Conservation (phyloP, 2,888 invertebrate genomes). For the Phalera bucephala region DNA sequence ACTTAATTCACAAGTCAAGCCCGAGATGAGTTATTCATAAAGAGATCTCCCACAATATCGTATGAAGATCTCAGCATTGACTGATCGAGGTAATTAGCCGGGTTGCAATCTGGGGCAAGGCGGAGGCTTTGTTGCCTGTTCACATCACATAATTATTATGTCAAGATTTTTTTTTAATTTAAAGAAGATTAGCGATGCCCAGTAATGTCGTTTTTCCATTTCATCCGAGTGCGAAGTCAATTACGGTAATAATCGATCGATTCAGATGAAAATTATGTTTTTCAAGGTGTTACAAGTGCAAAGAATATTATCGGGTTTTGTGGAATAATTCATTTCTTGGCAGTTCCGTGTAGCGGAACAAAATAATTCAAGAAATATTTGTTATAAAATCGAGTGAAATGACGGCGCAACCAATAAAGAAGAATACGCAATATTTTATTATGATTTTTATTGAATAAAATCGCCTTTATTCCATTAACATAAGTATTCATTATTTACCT, state of each 20-base stretch:
- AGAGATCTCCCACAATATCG: conserved; percentile 39
- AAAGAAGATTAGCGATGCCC: conserved; percentile 1
- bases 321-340: no score
- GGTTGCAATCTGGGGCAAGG: conserved; percentile 46
- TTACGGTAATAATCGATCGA: not conserved
- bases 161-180: conserved; percentile 34
- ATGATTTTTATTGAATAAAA: no score
- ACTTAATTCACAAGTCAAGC: conserved; percentile 33
- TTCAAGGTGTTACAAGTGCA: no score
- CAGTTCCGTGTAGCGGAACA: no score
- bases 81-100: conserved; percentile 53
- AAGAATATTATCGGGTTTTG: no score
- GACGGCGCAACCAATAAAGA: no score
- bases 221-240: not conserved
- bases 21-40: conserved; percentile 39
- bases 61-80: conserved; percentile 60
- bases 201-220: conserved; percentile 11
- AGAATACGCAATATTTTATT: no score
- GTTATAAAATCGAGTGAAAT: no score
- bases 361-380: no score
- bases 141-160: conserved; percentile 41
- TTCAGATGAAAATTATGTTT: not conserved
- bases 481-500: no score
- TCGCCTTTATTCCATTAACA: no score
- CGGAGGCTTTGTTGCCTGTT: conserved; percentile 39